Conservation (phyloP, 2,888 invertebrate genomes). For the Lordiphosa fenestrarum region DNA sequence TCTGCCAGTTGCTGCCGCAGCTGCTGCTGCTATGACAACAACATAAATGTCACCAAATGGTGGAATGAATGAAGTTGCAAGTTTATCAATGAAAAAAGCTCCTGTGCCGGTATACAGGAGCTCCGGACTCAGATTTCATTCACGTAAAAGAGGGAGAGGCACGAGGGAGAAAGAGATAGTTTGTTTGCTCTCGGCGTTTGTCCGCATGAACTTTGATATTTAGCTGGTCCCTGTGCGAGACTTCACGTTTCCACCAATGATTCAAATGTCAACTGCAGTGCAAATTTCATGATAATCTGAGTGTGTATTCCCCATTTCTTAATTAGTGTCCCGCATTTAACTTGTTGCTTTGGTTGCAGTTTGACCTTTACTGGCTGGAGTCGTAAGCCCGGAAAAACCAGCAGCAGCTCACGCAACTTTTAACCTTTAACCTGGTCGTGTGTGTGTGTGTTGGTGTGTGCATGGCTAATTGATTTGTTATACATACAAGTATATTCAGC, state of each 20-base stretch:
- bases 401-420: slow-evolving; percentile 18
- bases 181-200: not conserved
- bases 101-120: slow-evolving; percentile 32
- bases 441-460: not conserved
- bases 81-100: slow-evolving; percentile 63
- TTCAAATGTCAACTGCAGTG: slow-evolving; percentile 42
- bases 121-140: slow-evolving; percentile 18
- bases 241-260: not conserved
- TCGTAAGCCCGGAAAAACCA: too few relatives aligned
- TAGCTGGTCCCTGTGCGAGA: not conserved
- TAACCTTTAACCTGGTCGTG: slow-evolving; percentile 34
- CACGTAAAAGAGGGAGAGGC: slow-evolving; percentile 11
- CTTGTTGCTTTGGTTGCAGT: slow-evolving; percentile 22
- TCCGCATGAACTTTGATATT: slow-evolving; percentile 51
- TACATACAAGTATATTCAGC: slow-evolving; percentile 2
- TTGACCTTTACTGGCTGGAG: slow-evolving; percentile 43
- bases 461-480: slow-evolving; percentile 49
- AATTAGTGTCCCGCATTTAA: slow-evolving; percentile 19
- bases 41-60: slow-evolving; percentile 43
- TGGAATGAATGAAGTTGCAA: slow-evolving; percentile 38
- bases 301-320: slow-evolving; percentile 3
- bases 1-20: slow-evolving; percentile 3
- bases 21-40: slow-evolving; percentile 36
- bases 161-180: not conserved
- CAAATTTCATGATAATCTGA: slow-evolving; percentile 1